Percentiles rank a stretch among this genome's conserved stretches.
phyloP scores from a whole-genome alignment of 2,113 vertebrate genomes.

The Acanthisitta chloris region DNA sequence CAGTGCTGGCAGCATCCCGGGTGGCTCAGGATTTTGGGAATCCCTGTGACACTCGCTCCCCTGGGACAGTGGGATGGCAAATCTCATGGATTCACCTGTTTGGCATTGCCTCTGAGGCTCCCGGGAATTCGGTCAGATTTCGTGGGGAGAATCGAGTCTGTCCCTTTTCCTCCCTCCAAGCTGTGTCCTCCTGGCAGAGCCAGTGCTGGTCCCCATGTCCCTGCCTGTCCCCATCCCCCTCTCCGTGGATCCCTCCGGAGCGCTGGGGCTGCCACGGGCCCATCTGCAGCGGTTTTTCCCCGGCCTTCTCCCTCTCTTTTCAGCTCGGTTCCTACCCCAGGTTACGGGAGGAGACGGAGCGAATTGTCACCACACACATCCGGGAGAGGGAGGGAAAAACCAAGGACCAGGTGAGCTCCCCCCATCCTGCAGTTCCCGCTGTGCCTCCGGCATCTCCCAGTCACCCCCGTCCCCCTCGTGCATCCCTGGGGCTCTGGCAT shows the following conservation, averaged over 20 bases:
- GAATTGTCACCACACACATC: constrained; percentile 92
- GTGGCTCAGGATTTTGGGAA: background rate
- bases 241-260: too few relatives aligned
- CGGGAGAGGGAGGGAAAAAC: constrained; percentile 91
- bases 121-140: background rate
- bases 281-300: background rate
- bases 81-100: too few relatives aligned
- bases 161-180: background rate
- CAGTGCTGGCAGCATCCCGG: too few relatives aligned
- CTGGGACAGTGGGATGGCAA: too few relatives aligned
- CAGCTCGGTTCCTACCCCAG: constrained; percentile 92
- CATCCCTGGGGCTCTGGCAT: too few relatives aligned
- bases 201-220: too few relatives aligned
- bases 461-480: too few relatives aligned
- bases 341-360: constrained; percentile 91
- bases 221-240: too few relatives aligned
- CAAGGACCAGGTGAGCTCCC: constrained; percentile 88
- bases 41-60: too few relatives aligned
- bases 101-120: background rate
- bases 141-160: too few relatives aligned
- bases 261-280: background rate
- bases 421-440: background rate
- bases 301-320: background rate
- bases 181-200: background rate
- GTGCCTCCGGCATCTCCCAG: too few relatives aligned